phyloP scores from a whole-genome alignment of 2,797 vertebrate genomes.

The Mycteria americana region DNA sequence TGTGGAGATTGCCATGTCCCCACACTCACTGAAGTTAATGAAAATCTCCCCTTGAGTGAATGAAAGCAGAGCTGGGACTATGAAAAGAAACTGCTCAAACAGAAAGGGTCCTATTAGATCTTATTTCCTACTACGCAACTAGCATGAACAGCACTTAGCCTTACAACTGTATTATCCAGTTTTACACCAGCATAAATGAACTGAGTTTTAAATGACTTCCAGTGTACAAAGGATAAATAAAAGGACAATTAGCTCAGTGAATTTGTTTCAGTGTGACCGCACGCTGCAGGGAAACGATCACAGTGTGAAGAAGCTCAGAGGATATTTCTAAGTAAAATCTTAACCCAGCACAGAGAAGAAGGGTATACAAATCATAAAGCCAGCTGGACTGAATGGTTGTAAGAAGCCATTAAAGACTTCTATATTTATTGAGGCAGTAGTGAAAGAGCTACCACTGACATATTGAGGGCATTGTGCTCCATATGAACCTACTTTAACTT shows the following conservation, averaged over 20 bases:
- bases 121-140: not conserved
- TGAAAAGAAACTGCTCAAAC: not conserved
- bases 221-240: constrained; percentile 9
- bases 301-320: not conserved
- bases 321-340: constrained; percentile 2
- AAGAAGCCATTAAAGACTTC: constrained; percentile 4
- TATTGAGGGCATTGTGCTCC: not conserved
- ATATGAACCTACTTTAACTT: constrained; percentile 4
- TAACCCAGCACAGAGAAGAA: not conserved
- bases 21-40: not conserved
- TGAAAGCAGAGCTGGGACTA: not conserved
- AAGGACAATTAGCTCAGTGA: constrained; percentile 14
- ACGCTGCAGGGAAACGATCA: not conserved
- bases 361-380: not conserved
- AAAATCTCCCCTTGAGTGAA: not conserved
- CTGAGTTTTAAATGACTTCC: not conserved
- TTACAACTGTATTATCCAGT: not conserved
- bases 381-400: not conserved
- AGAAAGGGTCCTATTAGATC: not conserved
- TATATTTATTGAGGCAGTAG: not conserved
- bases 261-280: not conserved
- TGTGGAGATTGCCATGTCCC: not conserved
- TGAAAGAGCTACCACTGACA: constrained; percentile 17
- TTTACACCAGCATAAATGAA: not conserved
- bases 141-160: not conserved